Conservation (phyloP, 2,888 invertebrate species). For the Meliscaeva auricollis region DNA sequence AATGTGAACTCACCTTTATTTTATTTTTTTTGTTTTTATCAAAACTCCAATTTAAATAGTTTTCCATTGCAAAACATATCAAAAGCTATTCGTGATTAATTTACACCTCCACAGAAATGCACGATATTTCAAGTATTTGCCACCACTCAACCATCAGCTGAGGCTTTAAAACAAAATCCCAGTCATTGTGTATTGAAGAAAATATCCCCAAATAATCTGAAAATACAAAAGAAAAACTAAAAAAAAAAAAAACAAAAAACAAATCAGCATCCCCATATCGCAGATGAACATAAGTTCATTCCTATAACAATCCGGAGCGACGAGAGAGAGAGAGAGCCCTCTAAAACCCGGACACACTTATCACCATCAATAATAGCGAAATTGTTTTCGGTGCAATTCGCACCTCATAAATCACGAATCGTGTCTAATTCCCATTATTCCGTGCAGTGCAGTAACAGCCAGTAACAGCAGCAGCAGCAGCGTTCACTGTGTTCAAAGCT, state of each 20-base stretch:
- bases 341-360: constrained; percentile 55
- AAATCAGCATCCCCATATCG: constrained; percentile 42
- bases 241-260: background rate
- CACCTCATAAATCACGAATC: constrained; percentile 84
- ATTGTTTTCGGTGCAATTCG: constrained; percentile 83
- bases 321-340: background rate
- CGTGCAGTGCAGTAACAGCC: constrained; percentile 50
- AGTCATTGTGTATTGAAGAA: background rate
- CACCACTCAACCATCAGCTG: constrained; percentile 14
- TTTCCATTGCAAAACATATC: constrained; percentile 49
- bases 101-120: constrained; percentile 60
- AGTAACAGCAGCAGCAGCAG: constrained; percentile 49
- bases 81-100: constrained; percentile 65
- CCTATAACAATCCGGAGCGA: constrained; percentile 31
- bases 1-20: constrained; percentile 2
- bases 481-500: background rate
- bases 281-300: constrained; percentile 58
- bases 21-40: background rate
- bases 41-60: constrained; percentile 62
- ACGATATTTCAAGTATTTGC: constrained; percentile 31
- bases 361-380: constrained; percentile 77
- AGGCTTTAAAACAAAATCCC: constrained; percentile 1
- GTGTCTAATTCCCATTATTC: constrained; percentile 81
- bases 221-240: background rate
- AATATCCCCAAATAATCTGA: constrained; percentile 37